Base-by-base conservation (phyloP, 1,140 invertebrate genomes). In the Globodera ellingtonae region DNA sequence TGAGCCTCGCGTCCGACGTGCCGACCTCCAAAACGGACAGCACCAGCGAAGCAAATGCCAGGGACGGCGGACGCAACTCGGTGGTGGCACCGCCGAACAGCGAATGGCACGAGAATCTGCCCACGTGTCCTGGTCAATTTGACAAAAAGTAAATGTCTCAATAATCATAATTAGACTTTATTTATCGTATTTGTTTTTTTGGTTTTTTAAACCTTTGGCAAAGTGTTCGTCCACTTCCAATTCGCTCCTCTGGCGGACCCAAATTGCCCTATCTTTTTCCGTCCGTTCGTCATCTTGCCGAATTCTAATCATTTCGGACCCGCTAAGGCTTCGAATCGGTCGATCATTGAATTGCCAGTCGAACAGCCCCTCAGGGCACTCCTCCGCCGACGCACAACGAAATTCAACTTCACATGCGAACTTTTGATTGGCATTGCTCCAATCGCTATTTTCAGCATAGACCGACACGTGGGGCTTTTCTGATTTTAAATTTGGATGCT, bases 331-430 rank as follows among this genome's bases (percentile, higher is more conserved):
- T 78, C 72, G 7, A 6, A 75, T 50, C 44, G 75, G 35, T 46
- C 69, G 50, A 48, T 85, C 83, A 66, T 85, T 85, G 48, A 85
- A 85, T 78, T 82, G 59, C 84, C 84, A 85, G 44, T 84, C 52
- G 59, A 85, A 85, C 59, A 84, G 71, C 6, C 76, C 85, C 75
- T 85, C 84, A 0, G 84, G 84, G 62, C 84, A 85, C 44, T 72
- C 62, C 21, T 50, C 62, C 18, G 21, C 1, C 6, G 47, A 18
- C 18, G 24, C 52, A 75, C 84, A 85, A 21, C 79, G 75, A 65
- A 85, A 67, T 72, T 85, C 84, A 13, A 83, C 82, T 78, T 85
- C 84, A 71, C 84, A 85, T 47, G 21, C 65, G 13, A 79, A 50
- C 46, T 10, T 48, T 77, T 72, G 21, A 21, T 46, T 44, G 52